A percentile compares a stretch with the other conserved stretches of the same genome.
These are phyloP conservation scores for Tenodera sinensis DNA, from an alignment of 2,888 invertebrate species.

Conservation along the genomic window DNA sequence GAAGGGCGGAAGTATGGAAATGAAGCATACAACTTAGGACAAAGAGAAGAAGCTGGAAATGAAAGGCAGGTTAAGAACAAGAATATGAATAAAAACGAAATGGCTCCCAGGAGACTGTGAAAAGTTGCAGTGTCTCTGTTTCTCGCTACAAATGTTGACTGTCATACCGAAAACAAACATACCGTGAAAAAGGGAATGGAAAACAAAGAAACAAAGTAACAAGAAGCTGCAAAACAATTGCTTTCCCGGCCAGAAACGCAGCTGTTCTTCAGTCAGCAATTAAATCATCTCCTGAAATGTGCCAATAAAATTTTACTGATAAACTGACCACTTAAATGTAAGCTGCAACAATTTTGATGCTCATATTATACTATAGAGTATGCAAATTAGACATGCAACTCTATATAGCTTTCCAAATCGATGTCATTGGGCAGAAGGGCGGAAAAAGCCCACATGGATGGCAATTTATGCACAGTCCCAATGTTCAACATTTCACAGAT, in stretches of 20 bases:
- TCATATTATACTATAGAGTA: background rate
- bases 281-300: background rate
- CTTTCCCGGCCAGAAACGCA: background rate
- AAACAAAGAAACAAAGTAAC: background rate
- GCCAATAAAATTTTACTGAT: background rate
- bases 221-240: background rate
- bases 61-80: background rate
- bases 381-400: background rate
- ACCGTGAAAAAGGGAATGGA: background rate
- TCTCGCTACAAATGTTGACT: background rate
- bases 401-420: background rate
- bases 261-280: background rate
- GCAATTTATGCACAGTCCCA: background rate
- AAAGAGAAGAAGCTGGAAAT: background rate
- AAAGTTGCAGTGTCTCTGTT: background rate
- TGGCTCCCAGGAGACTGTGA: background rate
- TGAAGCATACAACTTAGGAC: background rate
- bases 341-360: background rate
- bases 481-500: background rate
- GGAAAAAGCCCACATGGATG: background rate
- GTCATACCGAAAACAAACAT: background rate
- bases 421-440: background rate
- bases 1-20: background rate
- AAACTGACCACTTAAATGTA: background rate
- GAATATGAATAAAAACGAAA: background rate